Evolutionary conservation across 1,140 invertebrate genomes (phyloP).

Genomic region (Cryptotermes secundus): DNA sequence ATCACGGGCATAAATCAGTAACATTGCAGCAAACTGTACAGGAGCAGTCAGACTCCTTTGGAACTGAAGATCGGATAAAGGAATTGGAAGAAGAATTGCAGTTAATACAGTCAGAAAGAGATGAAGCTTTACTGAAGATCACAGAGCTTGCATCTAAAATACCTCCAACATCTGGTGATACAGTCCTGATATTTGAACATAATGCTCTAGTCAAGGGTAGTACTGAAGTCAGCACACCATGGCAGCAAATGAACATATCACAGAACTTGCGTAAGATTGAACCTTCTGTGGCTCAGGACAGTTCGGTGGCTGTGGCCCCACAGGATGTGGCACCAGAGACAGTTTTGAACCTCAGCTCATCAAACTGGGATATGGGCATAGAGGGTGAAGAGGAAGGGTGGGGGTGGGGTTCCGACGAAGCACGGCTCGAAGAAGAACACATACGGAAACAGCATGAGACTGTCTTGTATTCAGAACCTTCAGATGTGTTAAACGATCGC

Average conservation of each 20-base stretch:
- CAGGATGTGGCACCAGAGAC: neutral
- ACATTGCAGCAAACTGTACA: neutral
- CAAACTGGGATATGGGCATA: neutral
- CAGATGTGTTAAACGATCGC: conserved; percentile 32
- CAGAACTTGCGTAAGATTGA: neutral
- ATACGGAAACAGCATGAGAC: conserved; percentile 34
- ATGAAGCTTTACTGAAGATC: neutral
- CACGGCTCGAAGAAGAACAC: conserved; percentile 47
- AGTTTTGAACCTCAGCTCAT: neutral
- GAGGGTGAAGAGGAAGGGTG: conserved; percentile 53
- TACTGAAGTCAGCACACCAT: neutral
- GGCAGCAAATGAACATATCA: neutral
- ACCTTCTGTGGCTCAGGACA: neutral
- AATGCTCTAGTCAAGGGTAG: neutral
- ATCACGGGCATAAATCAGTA: neutral
- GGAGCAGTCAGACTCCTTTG: neutral
- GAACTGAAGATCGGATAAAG: neutral
- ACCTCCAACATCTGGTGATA: neutral
- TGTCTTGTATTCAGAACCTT: neutral
- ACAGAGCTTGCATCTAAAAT: neutral
- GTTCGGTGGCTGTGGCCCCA: neutral
- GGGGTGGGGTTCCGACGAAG: conserved; percentile 58
- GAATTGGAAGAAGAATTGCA: neutral
- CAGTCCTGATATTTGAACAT: neutral
- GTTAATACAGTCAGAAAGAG: neutral